Base-by-base conservation (phyloP, 2,888 invertebrate species). In the Altica lythri region DNA sequence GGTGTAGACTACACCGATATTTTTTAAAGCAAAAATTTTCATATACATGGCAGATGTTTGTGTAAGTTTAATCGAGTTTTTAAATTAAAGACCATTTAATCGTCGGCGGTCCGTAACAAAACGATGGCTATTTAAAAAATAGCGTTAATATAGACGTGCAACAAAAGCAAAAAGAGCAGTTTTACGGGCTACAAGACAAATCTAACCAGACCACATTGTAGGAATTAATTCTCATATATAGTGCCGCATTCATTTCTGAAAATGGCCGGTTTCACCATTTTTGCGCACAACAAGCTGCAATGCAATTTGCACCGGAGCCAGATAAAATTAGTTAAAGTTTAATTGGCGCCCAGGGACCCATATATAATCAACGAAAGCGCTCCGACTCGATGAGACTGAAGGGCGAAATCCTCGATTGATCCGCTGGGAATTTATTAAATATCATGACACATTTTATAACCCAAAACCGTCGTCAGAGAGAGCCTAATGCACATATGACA, bases 311-410 rank as follows among this genome's bases (percentile, higher is more conserved):
- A 57, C 48, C 55, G 52, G 51, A 55, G 55, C 61, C 61, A 62
- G 66, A 66, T 67, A 66, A 67, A 67, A 67, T 68, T 67, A 68
- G 67, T 63, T 66, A 61, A 66, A 66, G 63, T 65, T 68, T 64
- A 68, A 68, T 68, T 67, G 66, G 66, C 61, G 67, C 60, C 68
- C 12, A 38, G 53, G 61, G 67, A 16, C 46, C 64, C 38, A 65
- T 68, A 65, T 57, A 65, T 68, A 68, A 68, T 67, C 64, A 62
- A 57, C 50, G 53, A 58, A 58, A 65, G 61, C 55, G 57, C 60
- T 57, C 50, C 51, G 57, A 48, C 53, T 60, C 55, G 51, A 58
- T 56, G 58, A 57, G 55, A 56, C 46, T 54, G 62, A 63, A 61
- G 60, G 53, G 49, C 27, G 14, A 17, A 52, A 51, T 44, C 37